Evolutionary conservation across 2,113 vertebrate species (phyloP).

Genomic region (Psittacula cyanocephala): DNA sequence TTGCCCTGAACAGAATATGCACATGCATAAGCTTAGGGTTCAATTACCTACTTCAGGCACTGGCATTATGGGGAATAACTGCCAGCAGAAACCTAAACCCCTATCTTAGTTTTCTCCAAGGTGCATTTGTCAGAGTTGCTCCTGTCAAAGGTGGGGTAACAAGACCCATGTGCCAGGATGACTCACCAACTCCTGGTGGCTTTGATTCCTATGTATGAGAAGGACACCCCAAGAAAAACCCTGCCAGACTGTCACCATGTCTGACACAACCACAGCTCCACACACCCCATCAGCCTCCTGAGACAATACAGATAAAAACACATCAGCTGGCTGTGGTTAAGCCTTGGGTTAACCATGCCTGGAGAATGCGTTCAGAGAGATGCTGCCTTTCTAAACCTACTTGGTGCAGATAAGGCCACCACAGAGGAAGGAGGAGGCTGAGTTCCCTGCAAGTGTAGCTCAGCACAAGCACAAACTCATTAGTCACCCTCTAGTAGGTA

Average conservation of each 20-base stretch:
- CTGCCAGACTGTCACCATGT: not conserved
- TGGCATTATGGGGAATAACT: not conserved
- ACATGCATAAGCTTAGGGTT: not conserved
- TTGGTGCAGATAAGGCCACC: not conserved
- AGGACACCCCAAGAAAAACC: not conserved
- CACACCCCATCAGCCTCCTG: not conserved
- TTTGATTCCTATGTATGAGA: not conserved
- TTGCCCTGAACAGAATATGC: not conserved
- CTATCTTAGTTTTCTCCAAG: not conserved
- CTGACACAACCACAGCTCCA: not conserved
- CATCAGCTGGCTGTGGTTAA: not conserved
- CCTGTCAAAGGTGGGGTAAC: not conserved
- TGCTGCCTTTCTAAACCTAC: not conserved
- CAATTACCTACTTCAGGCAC: not conserved
- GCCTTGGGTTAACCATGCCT: not conserved
- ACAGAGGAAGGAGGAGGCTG: not conserved
- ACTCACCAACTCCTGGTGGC: not conserved
- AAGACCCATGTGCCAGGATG: not conserved
- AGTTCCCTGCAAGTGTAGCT: not conserved
- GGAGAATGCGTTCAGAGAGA: not conserved
- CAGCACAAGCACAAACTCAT: not conserved
- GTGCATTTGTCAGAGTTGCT: not conserved
- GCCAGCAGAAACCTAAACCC: not conserved
- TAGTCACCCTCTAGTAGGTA: not conserved
- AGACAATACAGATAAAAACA: not conserved